phyloP scores from a whole-genome alignment of 2,797 vertebrate species.

The Melanotaenia trifasciata region DNA sequence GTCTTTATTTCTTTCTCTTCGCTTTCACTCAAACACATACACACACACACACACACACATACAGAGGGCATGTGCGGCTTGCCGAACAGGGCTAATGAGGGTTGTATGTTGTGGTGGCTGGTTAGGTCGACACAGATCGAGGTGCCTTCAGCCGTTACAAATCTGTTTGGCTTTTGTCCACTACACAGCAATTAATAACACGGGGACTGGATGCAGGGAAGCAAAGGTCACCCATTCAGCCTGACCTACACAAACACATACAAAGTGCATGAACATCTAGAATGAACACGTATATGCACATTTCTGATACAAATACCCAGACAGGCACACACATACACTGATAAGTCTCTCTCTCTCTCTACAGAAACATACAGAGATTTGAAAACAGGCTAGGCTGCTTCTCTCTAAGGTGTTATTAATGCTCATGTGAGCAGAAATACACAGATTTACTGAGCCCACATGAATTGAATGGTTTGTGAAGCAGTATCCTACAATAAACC shows the following conservation, averaged over 20 bases:
- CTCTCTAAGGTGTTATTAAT: constrained; percentile 31
- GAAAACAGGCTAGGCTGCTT: constrained; percentile 26
- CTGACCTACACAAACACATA: constrained; percentile 75
- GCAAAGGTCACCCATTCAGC: constrained; percentile 87
- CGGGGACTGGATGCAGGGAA: constrained; percentile 90
- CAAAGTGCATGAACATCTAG: constrained; percentile 27
- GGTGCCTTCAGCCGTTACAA: constrained; percentile 99
- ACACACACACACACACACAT: constrained; percentile 30
- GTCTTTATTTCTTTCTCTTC: constrained; percentile 30
- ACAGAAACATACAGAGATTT: constrained; percentile 20
- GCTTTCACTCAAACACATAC: constrained; percentile 77
- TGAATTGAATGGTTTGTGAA: constrained; percentile 34
- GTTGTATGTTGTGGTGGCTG: constrained; percentile 95
- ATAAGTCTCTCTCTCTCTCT: constrained; percentile 11
- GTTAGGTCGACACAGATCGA: constrained; percentile 96
- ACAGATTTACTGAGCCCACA: constrained; percentile 31
- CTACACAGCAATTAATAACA: constrained; percentile 99
- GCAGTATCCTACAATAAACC: constrained; percentile 70
- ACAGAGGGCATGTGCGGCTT: constrained; percentile 76
- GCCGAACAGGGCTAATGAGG: constrained; percentile 96
- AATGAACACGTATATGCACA: constrained; percentile 20
- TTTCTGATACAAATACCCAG: constrained; percentile 5
- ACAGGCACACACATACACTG: constrained; percentile 5
- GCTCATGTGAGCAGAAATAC: constrained; percentile 25
- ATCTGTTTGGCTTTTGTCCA: constrained; percentile 99